Conservation (phyloP, 2,888 invertebrate species). For the Saturnia japonica region DNA sequence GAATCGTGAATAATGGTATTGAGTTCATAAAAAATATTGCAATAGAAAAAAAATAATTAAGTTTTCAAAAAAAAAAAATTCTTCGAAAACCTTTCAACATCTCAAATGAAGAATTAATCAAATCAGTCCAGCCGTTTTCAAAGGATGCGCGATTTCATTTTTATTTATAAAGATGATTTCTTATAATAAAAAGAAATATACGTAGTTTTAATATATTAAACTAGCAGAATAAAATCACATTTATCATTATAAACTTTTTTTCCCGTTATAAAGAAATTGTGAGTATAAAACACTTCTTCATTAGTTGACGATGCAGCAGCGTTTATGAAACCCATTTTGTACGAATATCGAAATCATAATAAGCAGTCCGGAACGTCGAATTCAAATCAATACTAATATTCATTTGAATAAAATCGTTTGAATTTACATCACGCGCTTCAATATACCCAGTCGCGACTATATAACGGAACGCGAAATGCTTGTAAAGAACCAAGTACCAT, state of each 20-base stretch:
- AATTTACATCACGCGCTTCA: conserved; percentile 60
- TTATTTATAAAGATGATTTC: background rate
- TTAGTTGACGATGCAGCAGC: background rate
- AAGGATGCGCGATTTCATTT: no score
- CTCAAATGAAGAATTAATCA: no score
- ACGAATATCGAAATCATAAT: conserved; percentile 13
- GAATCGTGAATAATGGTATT: no score
- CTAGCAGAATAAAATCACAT: background rate
- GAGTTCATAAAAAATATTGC: no score
- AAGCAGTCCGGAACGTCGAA: conserved; percentile 23
- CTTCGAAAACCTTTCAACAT: no score
- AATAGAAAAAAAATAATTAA: no score
- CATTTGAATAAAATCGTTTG: conserved; percentile 49
- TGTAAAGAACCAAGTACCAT: conserved; percentile 54
- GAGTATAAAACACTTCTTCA: background rate
- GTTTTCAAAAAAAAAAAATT: no score
- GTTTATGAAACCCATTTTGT: background rate
- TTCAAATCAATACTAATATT: conserved; percentile 39
- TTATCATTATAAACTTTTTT: background rate
- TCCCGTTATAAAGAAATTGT: background rate
- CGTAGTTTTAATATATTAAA: no score
- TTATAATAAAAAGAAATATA: background rate
- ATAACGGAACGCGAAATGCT: conserved; percentile 64
- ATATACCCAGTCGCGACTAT: conserved; percentile 57
- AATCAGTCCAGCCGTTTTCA: no score